Evolutionary conservation across 1,140 invertebrate species (phyloP), one percentile per base, ranked within the genome.

Genomic region (Agrilus planipennis): DNA sequence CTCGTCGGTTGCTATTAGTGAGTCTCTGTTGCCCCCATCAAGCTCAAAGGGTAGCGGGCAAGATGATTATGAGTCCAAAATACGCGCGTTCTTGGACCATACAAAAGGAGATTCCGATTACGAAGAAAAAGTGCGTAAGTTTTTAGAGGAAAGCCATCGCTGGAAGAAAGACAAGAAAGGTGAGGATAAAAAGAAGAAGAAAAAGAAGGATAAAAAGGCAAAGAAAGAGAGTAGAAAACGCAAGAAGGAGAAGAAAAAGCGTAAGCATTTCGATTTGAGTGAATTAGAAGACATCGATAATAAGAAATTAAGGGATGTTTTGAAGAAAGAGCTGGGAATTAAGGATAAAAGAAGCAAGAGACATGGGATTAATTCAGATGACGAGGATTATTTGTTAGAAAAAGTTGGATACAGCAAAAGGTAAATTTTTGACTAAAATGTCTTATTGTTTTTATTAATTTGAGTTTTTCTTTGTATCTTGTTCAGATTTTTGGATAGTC

Each of bases 71-170:
- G 81, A 84, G 47, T 53, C 71, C 11, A 77, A 84, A 68, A 73
- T 87, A 16, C 71, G 81, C 4, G 76, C 77, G 41, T 84, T 85
- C 57, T 57, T 84, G 25, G 77, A 82, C 49, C 78, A 82, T 59
- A 82, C 79, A 1, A 82, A 82, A 61, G 79, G 81, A 50, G 84
- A 87, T 53, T 82, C 81, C 0, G 83, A 86, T 59, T 87, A 86
- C 51, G 82, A 86, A 56, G 76, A 80, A 34, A 85, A 84, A 61
- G 80, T 89, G 22, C 71, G 81, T 2, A 84, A 83, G 54, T 84
- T 87, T 54, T 63, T 89, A 29, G 81, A 83, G 47, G 83, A 87
- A 50, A 81, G 81, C 6, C 76, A 74, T 23, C 77, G 79, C 52
- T 85, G 82, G 68, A 84, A 84, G 51, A 77, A 81, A 48, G 76